Conservation (phyloP, 2,113 vertebrate species). For the Thunnus thynnus region DNA sequence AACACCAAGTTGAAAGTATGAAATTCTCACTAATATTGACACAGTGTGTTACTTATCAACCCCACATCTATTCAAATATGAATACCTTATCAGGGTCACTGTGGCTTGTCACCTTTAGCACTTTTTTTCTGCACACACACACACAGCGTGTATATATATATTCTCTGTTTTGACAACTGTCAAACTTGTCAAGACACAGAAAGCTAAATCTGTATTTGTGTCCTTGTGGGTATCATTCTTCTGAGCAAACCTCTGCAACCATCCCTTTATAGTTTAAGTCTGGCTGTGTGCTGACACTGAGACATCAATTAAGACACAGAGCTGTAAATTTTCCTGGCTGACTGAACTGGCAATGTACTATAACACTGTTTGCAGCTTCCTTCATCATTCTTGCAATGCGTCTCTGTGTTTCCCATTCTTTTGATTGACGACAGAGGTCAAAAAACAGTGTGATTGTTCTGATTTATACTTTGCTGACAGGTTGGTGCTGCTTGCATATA, state of each 20-base stretch:
- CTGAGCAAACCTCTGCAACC: conserved; percentile 13
- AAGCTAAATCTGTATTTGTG: not conserved
- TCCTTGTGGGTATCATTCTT: conserved; percentile 20
- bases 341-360: conserved; percentile 16
- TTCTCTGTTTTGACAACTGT: too few species aligned
- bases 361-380: not conserved
- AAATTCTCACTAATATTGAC: too few species aligned
- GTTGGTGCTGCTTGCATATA: not conserved
- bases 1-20: not conserved
- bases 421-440: conserved; percentile 10
- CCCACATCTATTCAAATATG: too few species aligned
- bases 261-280: conserved; percentile 13
- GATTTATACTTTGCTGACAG: not conserved
- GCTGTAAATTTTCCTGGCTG: conserved; percentile 22
- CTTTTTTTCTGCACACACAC: too few species aligned
- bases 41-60: too few species aligned
- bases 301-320: conserved; percentile 26
- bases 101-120: too few species aligned
- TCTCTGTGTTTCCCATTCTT: conserved; percentile 15
- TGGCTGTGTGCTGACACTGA: conserved; percentile 10
- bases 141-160: too few species aligned
- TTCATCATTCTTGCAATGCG: conserved; percentile 7
- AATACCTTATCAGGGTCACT: too few species aligned
- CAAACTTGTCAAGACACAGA: not conserved
- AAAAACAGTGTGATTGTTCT: conserved; percentile 4